Base-by-base conservation (phyloP, 2,113 vertebrate species). In the Manacus vitellinus region DNA sequence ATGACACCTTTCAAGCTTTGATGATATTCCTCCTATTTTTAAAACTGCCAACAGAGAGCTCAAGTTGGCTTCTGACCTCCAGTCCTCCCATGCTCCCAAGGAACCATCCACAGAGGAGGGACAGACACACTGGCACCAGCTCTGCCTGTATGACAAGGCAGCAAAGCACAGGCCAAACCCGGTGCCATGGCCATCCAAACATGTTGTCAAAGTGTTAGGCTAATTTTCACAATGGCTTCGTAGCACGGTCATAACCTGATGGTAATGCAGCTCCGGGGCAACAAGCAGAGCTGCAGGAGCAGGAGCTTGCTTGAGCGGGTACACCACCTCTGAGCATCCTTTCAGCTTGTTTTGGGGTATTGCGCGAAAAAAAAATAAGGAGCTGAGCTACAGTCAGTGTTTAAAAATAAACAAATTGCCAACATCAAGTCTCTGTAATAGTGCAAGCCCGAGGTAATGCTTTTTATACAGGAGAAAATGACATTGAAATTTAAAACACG, bases 341-440 rank as follows among this genome's bases (percentile, higher is more conserved):
- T 80, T 84, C 28, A 67, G 56, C 47, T 56, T 81, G 16, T 81
- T 83, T 67, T 10, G 44, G 30, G 56, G 20, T 61, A 59, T 3
- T 35, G 37, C 7, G 10, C 14, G 55, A 5, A 63, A 92, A 86
- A 86, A 61, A 81, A 82, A n/a, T 4, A 51, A 63, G 30, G 23
- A 82, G 44, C 12, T 10, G 4, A 82, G 30, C 63, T 80, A 41
- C 39, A 81, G 71, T 9, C 46, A 52, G 54, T 62, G 18, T 55
- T 93, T 83, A 71, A 90, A 89, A 94, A 80, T 62, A 85, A 94
- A 85, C 23, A 41, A 63, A n/a, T 52, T 73, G 81, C 59, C 79
- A 82, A 44, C 8, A 4, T 62, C 31, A 14, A 78, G 51, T 46
- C 14, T 43, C 83, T 79, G 49, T 55, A 77, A 58, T 35, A 72